A percentile compares a stretch with the other conserved stretches of the same genome.
These are phyloP conservation scores for Drosophila simulans DNA, from an alignment of 1,140 invertebrate species.

Conservation along the genomic window DNA sequence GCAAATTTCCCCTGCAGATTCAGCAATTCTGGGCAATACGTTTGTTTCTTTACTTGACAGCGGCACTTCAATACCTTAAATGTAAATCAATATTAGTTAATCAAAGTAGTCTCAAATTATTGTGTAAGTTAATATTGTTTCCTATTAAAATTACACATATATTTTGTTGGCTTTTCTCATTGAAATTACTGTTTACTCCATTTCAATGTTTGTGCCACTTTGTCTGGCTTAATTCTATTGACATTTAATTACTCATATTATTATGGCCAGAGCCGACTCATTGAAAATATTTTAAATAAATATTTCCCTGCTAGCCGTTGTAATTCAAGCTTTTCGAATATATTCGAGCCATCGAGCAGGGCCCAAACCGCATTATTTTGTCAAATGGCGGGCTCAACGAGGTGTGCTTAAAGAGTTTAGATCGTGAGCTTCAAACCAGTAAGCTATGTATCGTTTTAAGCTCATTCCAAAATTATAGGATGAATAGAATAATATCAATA, in stretches of 20 bases:
- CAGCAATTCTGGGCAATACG: constrained; percentile 58
- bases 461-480: too few species aligned
- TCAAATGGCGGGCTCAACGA: constrained; percentile 38
- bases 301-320: constrained; percentile 51
- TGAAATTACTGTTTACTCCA: constrained; percentile 17
- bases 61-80: neutral
- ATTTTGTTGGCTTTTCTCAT: constrained; percentile 6
- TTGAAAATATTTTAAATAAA: constrained; percentile 72
- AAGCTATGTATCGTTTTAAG: too few species aligned
- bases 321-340: constrained; percentile 70
- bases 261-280: constrained; percentile 10
- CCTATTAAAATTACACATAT: neutral
- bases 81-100: neutral
- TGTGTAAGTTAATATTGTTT: neutral
- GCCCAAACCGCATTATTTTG: constrained; percentile 66
- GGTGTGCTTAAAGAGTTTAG: neutral
- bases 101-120: neutral
- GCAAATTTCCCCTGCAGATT: constrained; percentile 54
- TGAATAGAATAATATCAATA: too few species aligned
- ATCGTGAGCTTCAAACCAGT: too few species aligned
- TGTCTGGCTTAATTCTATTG: constrained; percentile 65
- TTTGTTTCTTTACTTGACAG: constrained; percentile 3
- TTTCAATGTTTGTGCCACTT: constrained; percentile 16
- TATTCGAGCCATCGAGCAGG: constrained; percentile 10
- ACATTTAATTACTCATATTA: constrained; percentile 64